A percentile compares a stretch with the other conserved stretches of the same genome.
phyloP scores from a whole-genome alignment of 2,797 vertebrate genomes.

The Gallinago solitaria region DNA sequence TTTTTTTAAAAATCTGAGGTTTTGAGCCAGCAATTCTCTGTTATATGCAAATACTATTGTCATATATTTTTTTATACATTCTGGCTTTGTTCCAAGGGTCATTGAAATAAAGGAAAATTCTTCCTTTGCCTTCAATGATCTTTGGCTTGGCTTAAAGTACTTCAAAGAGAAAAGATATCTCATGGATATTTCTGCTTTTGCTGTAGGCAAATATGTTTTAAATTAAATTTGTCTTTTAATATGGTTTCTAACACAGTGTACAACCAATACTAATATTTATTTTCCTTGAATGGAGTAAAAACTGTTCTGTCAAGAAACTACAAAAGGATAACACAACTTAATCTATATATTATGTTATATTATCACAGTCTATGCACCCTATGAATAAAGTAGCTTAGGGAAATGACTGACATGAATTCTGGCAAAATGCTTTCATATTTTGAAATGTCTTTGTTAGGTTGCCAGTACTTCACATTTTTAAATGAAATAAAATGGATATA shows the following conservation, averaged over 20 bases:
- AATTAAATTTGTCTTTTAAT: not conserved
- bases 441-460: slow-evolving; percentile 23
- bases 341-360: not conserved
- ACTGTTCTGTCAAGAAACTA: not conserved
- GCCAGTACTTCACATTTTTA: not conserved
- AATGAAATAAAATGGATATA: not conserved
- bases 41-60: not conserved
- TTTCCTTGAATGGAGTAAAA: not conserved
- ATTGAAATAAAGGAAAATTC: not conserved
- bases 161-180: not conserved
- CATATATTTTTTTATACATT: not conserved
- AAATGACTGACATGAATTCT: slow-evolving; percentile 5
- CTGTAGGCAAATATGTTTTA: not conserved
- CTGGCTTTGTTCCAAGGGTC: not conserved
- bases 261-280: not conserved
- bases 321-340: not conserved
- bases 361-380: not conserved
- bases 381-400: not conserved
- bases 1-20: not conserved
- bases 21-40: not conserved
- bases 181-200: not conserved
- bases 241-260: not conserved
- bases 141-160: not conserved
- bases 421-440: not conserved
- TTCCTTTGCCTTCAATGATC: not conserved